Evolutionary conservation across 2,888 invertebrate genomes (phyloP), one percentile per base, ranked within the genome.

Genomic region (Pollenia griseotomentosa): DNA sequence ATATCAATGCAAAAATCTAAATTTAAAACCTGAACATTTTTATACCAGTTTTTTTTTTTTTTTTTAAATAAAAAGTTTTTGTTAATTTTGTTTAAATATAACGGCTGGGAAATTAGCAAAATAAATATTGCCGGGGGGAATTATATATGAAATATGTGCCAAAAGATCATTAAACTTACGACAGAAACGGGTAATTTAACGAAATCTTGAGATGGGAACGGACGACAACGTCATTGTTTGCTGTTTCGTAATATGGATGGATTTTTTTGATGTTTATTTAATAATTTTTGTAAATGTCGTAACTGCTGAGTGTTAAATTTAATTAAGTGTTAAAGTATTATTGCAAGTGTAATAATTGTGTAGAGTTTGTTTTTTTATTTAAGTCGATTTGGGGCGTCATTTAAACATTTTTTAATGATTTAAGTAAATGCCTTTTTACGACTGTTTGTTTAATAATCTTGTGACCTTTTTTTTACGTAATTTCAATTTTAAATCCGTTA

Each of bases 151-250:
- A 75, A 82, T 78, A 68, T 87, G 78, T 87, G 87, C 75, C 87
- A 87, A 87, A 87, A 87, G 84, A 81, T 73, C 83, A 78, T 81
- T 84, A 87, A 86, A 87, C 86, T 81, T 83, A 53, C 53, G 33
- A 33, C 33, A 68, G 2, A 12, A 12, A 44, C 53, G 42, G 23
- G 40, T 70, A 61, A 75, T 66, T 46, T 51, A 57, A 1, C 23
- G 57, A 46, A 48, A 42, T 53, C 40, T 19, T 55, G 51, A 66
- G 46, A 46, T 1, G 19, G 2, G 59, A 23, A 10, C 55, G 55
- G 33, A 57, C 33, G 6, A 33, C 6, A 33, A 73, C 80, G 80
- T 83, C 71, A 75, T 65, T 16, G 65, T 63, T 77, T 78, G 66
- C 61, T 73, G 55, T 87, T 87, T 71, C 83, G 71, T 80, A 75